These are phyloP conservation scores for Pterocles gutturalis DNA, from an alignment of 2,113 vertebrate genomes.

Conservation along the genomic window DNA sequence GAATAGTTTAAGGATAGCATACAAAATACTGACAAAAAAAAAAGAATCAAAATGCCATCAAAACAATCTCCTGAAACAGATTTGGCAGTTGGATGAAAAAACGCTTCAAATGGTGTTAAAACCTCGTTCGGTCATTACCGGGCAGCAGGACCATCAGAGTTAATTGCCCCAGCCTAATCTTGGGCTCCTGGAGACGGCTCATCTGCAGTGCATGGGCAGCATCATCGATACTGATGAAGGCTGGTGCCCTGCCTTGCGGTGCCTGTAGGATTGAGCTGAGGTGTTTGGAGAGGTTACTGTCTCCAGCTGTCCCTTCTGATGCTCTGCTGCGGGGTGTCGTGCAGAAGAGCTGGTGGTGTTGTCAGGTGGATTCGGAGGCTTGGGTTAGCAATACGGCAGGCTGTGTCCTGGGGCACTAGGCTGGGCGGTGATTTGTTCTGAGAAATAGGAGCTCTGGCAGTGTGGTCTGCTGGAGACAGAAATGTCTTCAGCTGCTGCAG, in stretches of 20 bases:
- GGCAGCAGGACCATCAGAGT: background rate
- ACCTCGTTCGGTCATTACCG: background rate
- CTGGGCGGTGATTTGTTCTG: background rate
- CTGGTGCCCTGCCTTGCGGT: background rate
- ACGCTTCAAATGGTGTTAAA: background rate
- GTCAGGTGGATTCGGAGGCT: background rate
- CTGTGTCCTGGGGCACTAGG: background rate
- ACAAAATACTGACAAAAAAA: background rate
- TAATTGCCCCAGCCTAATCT: background rate
- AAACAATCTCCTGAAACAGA: background rate
- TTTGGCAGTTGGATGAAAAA: background rate
- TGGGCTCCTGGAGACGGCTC: background rate
- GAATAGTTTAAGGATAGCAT: background rate
- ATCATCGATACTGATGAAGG: background rate
- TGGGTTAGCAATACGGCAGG: background rate
- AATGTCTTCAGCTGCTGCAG: background rate
- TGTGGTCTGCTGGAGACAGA: background rate
- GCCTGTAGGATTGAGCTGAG: background rate
- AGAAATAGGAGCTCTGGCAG: background rate
- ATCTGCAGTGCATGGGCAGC: fast-evolving
- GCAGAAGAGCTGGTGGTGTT: background rate
- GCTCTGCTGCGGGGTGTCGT: background rate
- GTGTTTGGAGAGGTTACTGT: background rate
- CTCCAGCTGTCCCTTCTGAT: background rate
- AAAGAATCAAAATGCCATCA: background rate